Evolutionary conservation across 2,888 invertebrate genomes (phyloP).

Genomic region (Stenoptilia bipunctidactyla): DNA sequence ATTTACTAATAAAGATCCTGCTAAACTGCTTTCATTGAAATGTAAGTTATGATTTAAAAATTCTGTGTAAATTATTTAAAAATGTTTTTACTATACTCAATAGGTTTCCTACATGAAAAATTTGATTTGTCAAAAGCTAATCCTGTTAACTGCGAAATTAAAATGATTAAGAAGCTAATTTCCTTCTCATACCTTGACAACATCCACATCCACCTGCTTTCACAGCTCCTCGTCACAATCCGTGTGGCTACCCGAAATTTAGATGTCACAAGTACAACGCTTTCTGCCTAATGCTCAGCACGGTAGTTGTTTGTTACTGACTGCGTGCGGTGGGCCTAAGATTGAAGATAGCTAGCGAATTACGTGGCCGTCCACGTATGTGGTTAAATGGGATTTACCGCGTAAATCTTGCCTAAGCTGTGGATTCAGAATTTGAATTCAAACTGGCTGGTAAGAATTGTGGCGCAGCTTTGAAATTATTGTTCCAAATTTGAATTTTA

Average conservation of each 20-base stretch:
- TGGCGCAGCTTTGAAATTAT: neutral
- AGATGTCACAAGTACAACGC: constrained; percentile 63
- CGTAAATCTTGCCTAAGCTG: constrained; percentile 22
- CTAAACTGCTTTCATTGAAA: too few relatives aligned
- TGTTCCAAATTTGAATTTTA: neutral
- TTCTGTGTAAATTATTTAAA: too few relatives aligned
- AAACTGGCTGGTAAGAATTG: constrained; percentile 1
- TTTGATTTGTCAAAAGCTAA: too few relatives aligned
- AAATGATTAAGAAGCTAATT: too few relatives aligned
- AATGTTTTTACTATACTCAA: too few relatives aligned
- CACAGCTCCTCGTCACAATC: constrained; percentile 19
- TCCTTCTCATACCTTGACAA: neutral
- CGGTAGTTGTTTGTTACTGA: constrained; percentile 61
- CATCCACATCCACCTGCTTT: constrained; percentile 4
- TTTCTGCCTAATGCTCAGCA: constrained; percentile 50
- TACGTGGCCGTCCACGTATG: neutral
- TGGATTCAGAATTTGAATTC: constrained; percentile 10
- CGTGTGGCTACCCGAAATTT: constrained; percentile 64
- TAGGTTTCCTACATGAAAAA: too few relatives aligned
- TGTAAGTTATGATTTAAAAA: too few relatives aligned
- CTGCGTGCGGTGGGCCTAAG: constrained; percentile 26
- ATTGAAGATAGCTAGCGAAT: constrained; percentile 10
- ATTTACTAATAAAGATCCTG: too few relatives aligned
- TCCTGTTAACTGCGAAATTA: too few relatives aligned
- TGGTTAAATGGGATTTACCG: constrained; percentile 21